Percentiles rank a stretch among this genome's conserved stretches.
Evolutionary conservation across 2,888 invertebrate genomes (phyloP).

Genomic region (Melanargia galathea): DNA sequence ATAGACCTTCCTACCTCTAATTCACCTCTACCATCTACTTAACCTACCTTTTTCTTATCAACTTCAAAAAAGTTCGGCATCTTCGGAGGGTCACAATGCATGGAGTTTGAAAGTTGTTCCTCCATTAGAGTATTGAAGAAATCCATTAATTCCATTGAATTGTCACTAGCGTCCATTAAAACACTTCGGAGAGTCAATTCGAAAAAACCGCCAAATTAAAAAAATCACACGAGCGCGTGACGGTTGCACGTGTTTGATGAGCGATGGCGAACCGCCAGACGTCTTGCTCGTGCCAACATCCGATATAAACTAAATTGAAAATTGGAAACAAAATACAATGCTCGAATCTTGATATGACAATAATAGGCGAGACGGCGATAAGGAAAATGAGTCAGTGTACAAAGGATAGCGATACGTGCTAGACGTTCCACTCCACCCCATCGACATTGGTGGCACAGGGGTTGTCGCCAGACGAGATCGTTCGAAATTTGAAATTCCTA

Average conservation of each 20-base stretch:
- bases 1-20: too few species aligned
- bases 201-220: slow-evolving; percentile 47
- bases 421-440: slow-evolving; percentile 77
- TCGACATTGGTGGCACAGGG: slow-evolving; percentile 70
- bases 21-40: too few species aligned
- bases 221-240: slow-evolving; percentile 51
- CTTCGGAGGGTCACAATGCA: slow-evolving; percentile 62
- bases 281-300: slow-evolving; percentile 78
- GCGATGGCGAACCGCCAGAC: slow-evolving; percentile 71
- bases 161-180: slow-evolving; percentile 47
- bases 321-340: slow-evolving; percentile 81
- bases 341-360: slow-evolving; percentile 81
- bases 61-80: slow-evolving; percentile 77
- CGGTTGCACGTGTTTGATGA: slow-evolving; percentile 66
- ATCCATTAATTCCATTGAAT: slow-evolving; percentile 74
- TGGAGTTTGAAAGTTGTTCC: slow-evolving; percentile 59
- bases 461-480: slow-evolving; percentile 78
- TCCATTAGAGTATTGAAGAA: slow-evolving; percentile 70
- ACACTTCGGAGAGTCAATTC: slow-evolving; percentile 44
- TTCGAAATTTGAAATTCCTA: slow-evolving; percentile 73
- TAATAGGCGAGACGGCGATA: slow-evolving; percentile 78
- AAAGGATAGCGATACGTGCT: slow-evolving; percentile 56
- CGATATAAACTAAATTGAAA: slow-evolving; percentile 82
- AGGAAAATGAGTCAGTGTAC: slow-evolving; percentile 52
- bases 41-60: slow-evolving; percentile 73